Evolutionary conservation across 2,888 invertebrate species (phyloP).

Genomic region (Muschampia plurimacula): DNA sequence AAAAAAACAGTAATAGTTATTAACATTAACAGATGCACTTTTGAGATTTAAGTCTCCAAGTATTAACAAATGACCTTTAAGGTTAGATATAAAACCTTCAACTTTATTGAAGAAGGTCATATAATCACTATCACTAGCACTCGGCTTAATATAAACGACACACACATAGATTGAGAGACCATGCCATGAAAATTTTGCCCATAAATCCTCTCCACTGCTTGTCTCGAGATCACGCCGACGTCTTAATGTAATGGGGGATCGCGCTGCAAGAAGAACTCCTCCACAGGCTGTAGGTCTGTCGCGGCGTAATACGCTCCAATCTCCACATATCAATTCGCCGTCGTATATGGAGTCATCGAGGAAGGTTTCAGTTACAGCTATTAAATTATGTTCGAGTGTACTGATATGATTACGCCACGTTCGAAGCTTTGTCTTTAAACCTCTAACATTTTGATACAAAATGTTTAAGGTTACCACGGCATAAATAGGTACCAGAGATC

Average conservation of each 20-base stretch:
- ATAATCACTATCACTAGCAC: neutral
- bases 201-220: neutral
- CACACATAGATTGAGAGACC: neutral
- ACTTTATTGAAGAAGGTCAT: neutral
- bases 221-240: neutral
- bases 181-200: neutral
- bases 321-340: neutral
- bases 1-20: neutral
- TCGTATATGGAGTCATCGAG: neutral
- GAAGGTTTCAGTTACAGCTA: neutral
- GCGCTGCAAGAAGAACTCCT: neutral
- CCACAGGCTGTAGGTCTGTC: neutral
- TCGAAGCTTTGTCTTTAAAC: slow-evolving; percentile 1
- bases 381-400: neutral
- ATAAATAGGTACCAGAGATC: neutral
- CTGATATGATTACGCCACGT: neutral
- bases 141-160: neutral
- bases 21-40: neutral
- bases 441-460: neutral
- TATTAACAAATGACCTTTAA: neutral
- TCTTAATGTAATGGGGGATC: neutral
- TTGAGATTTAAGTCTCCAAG: neutral
- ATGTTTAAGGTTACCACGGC: neutral
- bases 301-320: neutral
- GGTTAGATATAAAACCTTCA: neutral